Evolutionary conservation across 2,113 vertebrate genomes (phyloP), one percentile per base, ranked within the genome.

Genomic region (Chaenogobius annularis): DNA sequence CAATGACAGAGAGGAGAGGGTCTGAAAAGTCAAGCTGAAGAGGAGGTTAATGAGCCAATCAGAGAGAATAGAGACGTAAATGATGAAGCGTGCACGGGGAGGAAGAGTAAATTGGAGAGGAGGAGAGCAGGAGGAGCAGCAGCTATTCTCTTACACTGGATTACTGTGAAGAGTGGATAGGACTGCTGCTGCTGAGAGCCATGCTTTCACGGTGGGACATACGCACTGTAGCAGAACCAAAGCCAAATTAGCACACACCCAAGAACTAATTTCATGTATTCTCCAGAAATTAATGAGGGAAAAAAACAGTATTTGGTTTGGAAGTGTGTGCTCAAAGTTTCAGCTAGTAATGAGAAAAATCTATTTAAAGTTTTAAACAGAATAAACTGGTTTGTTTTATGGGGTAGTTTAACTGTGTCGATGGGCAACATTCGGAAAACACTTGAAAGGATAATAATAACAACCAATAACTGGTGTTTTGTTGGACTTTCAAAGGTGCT

Each of bases 41-140:
- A 84, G 84, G 80, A 90, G 89, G 89, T 92, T 90, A 92, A 92
- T 86, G 87, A 90, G 87, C 83, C 88, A 89, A 89, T 90, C 74
- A 80, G 74, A 66, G 84, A 83, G 85, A 87, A 89, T 78, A 84
- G 78, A 87, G 78, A 87, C 80, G 59, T 85, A 87, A 88, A 81
- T 89, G 88, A 91, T 83, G 85, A 87, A 81, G 82, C 43, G 61
- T 69, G 79, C 11, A 37, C 68, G 71, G 69, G 70, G 80, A 83
- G 69, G 77, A 70, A 80, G 77, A 75, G 80, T 80, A 85, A 86
- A 87, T 86, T 76, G 87, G 79, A 88, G 83, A 88, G 86, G 85
- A 88, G 83, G 82, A 78, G 84, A 84, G 87, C 80, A 76, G 83
- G 84, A 90, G 83, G 85, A 88, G 80, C 86, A 88, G 80, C 86